A percentile compares a stretch with the other conserved stretches of the same genome.
Conservation (phyloP, 2,797 vertebrate genomes). For the Cossypha niveicapilla region DNA sequence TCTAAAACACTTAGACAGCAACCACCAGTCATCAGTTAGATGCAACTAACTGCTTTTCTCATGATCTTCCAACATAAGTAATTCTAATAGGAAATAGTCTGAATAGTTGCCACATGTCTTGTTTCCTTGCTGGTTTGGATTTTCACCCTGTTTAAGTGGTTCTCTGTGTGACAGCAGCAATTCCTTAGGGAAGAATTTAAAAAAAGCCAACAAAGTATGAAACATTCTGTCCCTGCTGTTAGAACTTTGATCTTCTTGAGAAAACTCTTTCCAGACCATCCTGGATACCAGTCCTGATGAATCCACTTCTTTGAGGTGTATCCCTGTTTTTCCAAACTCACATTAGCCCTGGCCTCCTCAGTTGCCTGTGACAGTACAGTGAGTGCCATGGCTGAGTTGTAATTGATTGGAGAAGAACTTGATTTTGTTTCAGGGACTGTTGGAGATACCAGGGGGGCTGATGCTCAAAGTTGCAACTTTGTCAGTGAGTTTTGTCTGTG, state of each 20-base stretch:
- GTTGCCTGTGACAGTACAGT: not conserved
- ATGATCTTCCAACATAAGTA: not conserved
- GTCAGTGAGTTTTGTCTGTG: not conserved
- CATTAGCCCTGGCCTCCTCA: not conserved
- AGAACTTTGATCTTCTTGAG: not conserved
- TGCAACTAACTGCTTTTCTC: not conserved
- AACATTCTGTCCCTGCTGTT: not conserved
- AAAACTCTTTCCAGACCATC: not conserved
- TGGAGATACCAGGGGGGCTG: fast-evolving
- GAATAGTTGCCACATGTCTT: not conserved
- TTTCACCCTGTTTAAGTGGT: not conserved
- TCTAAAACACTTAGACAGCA: not conserved
- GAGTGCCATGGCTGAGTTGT: fast-evolving
- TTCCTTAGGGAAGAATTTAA: not conserved
- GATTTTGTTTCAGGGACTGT: not conserved
- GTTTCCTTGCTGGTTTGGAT: not conserved
- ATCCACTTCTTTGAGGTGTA: not conserved
- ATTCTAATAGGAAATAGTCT: not conserved
- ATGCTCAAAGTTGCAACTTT: not conserved
- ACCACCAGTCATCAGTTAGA: not conserved
- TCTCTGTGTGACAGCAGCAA: not conserved
- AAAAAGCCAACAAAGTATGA: not conserved
- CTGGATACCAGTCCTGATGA: not conserved
- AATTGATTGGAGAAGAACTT: not conserved
- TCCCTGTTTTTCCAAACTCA: not conserved